These are phyloP conservation scores for Maccullochella peelii DNA, from an alignment of 2,113 vertebrate species.

Conservation along the genomic window DNA sequence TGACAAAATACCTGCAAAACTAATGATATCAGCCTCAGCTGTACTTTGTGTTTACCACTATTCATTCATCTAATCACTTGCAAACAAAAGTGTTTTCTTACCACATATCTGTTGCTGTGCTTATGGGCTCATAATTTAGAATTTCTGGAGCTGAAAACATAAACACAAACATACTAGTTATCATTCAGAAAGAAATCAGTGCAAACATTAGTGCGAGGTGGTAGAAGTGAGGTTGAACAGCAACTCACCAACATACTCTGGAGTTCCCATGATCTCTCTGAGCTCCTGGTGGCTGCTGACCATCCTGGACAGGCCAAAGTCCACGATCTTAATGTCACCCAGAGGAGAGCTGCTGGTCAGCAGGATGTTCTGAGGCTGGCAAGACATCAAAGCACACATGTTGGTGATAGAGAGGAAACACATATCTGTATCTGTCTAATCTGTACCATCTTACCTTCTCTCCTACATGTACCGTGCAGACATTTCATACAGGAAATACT, in stretches of 20 bases:
- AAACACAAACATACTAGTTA: constrained; percentile 1
- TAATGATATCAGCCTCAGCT: too few relatives aligned
- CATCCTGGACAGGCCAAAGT: constrained; percentile 84
- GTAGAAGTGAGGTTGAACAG: rapidly evolving
- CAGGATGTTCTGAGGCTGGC: constrained; percentile 85
- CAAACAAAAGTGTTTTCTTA: constrained; percentile 50
- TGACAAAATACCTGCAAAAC: too few relatives aligned
- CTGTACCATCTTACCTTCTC: neutral
- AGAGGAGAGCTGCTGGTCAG: constrained; percentile 81
- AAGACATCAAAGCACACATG: neutral
- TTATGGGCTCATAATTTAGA: constrained; percentile 86
- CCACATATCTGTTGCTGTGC: constrained; percentile 87
- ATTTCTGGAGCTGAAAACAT: constrained; percentile 83
- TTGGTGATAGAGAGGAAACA: neutral
- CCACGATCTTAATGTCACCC: constrained; percentile 85
- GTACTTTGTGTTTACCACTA: too few relatives aligned
- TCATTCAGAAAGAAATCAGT: neutral
- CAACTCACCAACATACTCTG: constrained; percentile 84
- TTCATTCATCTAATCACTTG: too few relatives aligned
- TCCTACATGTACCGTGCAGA: too few relatives aligned
- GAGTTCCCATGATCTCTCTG: constrained; percentile 86
- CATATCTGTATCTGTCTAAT: neutral
- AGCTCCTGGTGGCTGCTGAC: constrained; percentile 82
- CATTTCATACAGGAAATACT: too few relatives aligned
- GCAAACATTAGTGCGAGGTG: too few relatives aligned